Conservation (phyloP, 1,140 invertebrate species). For the Aphis craccivora region DNA sequence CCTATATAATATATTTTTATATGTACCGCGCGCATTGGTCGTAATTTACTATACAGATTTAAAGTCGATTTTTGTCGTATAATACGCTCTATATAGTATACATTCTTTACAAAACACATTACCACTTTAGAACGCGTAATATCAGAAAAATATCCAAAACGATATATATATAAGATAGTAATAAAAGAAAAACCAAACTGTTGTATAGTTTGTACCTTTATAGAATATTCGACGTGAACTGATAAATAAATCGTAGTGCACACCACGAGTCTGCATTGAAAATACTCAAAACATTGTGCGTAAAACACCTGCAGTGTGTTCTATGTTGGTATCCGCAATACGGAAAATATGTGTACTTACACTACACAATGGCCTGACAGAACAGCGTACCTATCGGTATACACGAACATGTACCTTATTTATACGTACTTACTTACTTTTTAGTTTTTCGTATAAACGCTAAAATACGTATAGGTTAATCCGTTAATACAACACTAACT, state of each 20-base stretch:
- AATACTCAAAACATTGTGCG: not conserved
- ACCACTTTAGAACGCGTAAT: not conserved
- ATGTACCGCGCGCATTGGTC: not conserved
- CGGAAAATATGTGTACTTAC: not conserved
- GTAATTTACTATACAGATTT: constrained; percentile 1
- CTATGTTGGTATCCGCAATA: not conserved
- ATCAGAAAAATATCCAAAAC: not conserved
- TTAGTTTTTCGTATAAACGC: not conserved
- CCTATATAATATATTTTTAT: not conserved
- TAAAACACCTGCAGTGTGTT: constrained; percentile 21
- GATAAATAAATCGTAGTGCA: constrained; percentile 14
- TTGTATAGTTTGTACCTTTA: not conserved
- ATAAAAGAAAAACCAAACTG: not conserved
- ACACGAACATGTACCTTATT: not conserved
- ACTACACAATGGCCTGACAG: not conserved
- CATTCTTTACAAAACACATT: not conserved
- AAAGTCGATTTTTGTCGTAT: not conserved
- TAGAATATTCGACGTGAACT: too few species aligned
- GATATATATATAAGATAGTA: not conserved
- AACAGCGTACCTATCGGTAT: not conserved
- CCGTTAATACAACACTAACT: not conserved
- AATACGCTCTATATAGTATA: not conserved
- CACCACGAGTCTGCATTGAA: constrained; percentile 11
- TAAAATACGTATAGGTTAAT: not conserved
- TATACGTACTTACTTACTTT: not conserved